These are phyloP conservation scores for Muscicapa striata DNA, from an alignment of 2,797 vertebrate species.

Conservation along the genomic window DNA sequence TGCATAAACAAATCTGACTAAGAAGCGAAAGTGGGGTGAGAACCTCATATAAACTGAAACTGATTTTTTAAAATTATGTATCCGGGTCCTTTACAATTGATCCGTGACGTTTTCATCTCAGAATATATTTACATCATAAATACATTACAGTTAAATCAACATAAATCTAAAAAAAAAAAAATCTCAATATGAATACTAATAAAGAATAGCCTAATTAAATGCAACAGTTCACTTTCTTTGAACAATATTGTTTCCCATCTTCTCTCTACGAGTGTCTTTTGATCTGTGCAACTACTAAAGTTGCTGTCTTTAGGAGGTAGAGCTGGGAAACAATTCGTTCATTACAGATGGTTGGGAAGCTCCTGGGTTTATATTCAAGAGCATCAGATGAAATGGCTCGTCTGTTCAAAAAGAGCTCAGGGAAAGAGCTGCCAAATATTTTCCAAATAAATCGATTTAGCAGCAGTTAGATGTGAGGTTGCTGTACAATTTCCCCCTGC, in stretches of 20 bases:
- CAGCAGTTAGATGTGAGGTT: slow-evolving; percentile 40
- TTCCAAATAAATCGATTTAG: slow-evolving; percentile 60
- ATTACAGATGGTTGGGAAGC: slow-evolving; percentile 64
- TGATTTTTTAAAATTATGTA: slow-evolving; percentile 84
- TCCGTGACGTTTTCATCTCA: slow-evolving; percentile 80
- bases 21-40: slow-evolving; percentile 85
- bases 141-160: slow-evolving; percentile 77
- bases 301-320: slow-evolving; percentile 71
- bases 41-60: slow-evolving; percentile 85
- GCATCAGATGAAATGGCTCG: slow-evolving; percentile 42
- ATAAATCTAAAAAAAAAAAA: slow-evolving; percentile 50
- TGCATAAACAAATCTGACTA: slow-evolving; percentile 95
- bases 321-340: slow-evolving; percentile 72
- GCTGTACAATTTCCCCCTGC: neutral
- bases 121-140: slow-evolving; percentile 84
- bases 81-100: slow-evolving; percentile 84
- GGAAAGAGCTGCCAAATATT: slow-evolving; percentile 45
- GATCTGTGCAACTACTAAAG: slow-evolving; percentile 74
- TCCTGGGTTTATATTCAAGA: slow-evolving; percentile 29
- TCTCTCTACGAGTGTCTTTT: slow-evolving; percentile 67
- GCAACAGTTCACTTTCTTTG: slow-evolving; percentile 78
- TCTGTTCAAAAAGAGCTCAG: slow-evolving; percentile 7
- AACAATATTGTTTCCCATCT: slow-evolving; percentile 75
- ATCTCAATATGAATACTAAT: slow-evolving; percentile 73
- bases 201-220: slow-evolving; percentile 80